Conservation (phyloP, 2,113 vertebrate genomes). For the Taurulus bubalis region DNA sequence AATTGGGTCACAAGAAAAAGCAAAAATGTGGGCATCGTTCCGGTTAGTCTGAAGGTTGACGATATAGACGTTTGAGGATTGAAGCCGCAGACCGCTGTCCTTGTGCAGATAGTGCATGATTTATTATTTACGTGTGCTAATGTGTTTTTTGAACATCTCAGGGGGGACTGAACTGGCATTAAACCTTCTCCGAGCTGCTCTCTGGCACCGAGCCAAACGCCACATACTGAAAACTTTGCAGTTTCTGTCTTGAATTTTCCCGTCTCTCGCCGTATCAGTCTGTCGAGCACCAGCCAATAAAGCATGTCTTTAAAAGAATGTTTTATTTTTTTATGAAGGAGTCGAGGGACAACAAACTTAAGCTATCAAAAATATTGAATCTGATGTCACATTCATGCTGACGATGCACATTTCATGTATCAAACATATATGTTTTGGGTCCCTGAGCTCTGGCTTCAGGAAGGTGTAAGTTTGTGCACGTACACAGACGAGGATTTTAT, state of each 20-base stretch:
- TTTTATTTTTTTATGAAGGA: slow-evolving; percentile 8
- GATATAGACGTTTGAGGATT: slow-evolving; percentile 30
- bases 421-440: not conserved
- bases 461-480: not conserved
- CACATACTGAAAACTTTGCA: slow-evolving; percentile 12
- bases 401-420: not conserved
- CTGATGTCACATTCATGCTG: slow-evolving; percentile 30
- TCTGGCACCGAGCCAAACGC: slow-evolving; percentile 27
- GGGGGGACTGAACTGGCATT: slow-evolving; percentile 38
- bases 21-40: not conserved
- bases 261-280: slow-evolving; percentile 19
- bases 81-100: slow-evolving; percentile 14
- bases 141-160: slow-evolving; percentile 64
- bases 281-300: not conserved
- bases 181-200: slow-evolving; percentile 25
- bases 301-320: slow-evolving; percentile 12
- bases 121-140: slow-evolving; percentile 69
- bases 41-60: slow-evolving; percentile 19
- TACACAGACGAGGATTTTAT: not conserved
- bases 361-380: not conserved
- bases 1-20: slow-evolving; percentile 16
- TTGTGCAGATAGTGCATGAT: slow-evolving; percentile 37
- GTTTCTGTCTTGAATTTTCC: slow-evolving; percentile 14
- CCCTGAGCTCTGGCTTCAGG: not conserved
- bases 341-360: slow-evolving; percentile 5